Percentiles rank a stretch among this genome's conserved stretches.
Evolutionary conservation across 2,888 invertebrate genomes (phyloP).

Genomic region (Tipula helvola): DNA sequence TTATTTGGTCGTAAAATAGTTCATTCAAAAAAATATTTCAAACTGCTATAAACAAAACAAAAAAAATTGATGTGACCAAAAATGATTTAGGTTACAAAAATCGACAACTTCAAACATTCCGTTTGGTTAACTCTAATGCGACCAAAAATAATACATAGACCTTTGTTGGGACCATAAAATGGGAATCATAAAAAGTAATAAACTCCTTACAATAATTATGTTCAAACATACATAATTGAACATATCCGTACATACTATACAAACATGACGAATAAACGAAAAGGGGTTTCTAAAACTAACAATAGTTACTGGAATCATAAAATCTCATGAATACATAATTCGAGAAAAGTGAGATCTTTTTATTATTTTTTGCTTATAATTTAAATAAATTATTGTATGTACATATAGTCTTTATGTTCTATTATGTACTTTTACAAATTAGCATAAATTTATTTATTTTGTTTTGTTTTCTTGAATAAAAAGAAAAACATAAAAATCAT

Average conservation of each 20-base stretch:
- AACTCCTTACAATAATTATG: neutral
- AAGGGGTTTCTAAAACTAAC: neutral
- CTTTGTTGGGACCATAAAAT: no score
- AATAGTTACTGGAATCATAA: neutral
- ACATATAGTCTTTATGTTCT: neutral
- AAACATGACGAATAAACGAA: neutral
- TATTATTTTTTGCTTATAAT: neutral
- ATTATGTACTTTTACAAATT: neutral
- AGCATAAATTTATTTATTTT: neutral
- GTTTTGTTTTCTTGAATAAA: neutral
- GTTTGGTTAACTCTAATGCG: neutral
- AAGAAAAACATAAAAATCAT: neutral
- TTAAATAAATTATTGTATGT: neutral
- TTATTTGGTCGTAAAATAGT: neutral
- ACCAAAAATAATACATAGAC: neutral
- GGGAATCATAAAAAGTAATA: neutral
- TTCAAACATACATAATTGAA: neutral
- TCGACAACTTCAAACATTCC: neutral
- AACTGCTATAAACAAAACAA: neutral
- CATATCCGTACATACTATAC: neutral
- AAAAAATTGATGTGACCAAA: neutral
- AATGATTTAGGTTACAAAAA: neutral
- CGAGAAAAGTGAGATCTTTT: neutral
- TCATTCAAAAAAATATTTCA: neutral
- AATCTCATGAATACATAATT: neutral